Evolutionary conservation across 2,888 invertebrate genomes (phyloP).

Genomic region (Tanypteryx hageni): DNA sequence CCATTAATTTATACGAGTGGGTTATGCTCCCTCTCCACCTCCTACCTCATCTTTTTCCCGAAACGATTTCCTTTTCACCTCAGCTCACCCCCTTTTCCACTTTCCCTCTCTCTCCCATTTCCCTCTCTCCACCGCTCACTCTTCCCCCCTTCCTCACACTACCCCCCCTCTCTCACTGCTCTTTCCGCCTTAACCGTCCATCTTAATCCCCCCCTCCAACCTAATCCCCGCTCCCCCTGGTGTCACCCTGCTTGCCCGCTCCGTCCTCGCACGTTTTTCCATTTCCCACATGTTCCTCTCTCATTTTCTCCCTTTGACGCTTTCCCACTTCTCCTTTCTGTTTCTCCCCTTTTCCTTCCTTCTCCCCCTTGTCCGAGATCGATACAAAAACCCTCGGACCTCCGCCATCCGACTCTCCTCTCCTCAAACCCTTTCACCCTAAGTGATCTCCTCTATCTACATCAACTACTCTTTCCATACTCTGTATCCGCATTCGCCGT

Average conservation of each 20-base stretch:
- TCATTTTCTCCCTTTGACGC: not conserved
- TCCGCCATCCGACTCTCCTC: not conserved
- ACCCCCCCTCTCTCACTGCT: not conserved
- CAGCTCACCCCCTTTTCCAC: not conserved
- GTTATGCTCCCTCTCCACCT: not conserved
- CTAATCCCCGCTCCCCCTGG: not conserved
- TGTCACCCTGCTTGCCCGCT: not conserved
- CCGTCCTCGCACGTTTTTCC: not conserved
- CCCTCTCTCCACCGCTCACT: not conserved
- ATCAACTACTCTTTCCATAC: not conserved
- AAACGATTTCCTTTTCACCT: not conserved
- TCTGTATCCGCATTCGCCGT: not conserved
- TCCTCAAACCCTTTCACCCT: slow-evolving; percentile 6
- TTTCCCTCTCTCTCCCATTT: not conserved
- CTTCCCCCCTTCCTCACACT: not conserved
- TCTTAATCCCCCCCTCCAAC: not conserved
- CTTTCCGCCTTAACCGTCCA: not conserved
- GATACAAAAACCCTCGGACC: not conserved
- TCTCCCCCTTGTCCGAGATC: not conserved
- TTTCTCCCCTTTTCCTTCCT: not conserved
- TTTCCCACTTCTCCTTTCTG: too few relatives aligned
- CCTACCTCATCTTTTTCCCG: not conserved
- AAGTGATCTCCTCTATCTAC: not conserved
- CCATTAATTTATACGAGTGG: not conserved
- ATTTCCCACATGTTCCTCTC: not conserved